A percentile compares a stretch with the other conserved stretches of the same genome.
Evolutionary conservation across 23 tunicate species (phyloP).

Genomic region (Trididemnum miniatum): DNA sequence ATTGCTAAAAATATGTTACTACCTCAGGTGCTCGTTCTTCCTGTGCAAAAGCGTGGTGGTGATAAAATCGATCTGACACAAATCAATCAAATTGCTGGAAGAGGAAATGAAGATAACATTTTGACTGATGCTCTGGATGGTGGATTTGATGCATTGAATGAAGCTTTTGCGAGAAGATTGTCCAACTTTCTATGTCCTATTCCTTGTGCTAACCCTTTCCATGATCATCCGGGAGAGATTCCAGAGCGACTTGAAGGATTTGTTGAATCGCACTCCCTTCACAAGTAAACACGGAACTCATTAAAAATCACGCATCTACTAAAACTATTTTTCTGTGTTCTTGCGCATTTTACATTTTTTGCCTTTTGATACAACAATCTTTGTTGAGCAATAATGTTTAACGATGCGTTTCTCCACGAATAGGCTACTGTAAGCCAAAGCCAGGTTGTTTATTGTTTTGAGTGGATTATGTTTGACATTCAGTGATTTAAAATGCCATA

Average conservation of each 20-base stretch:
- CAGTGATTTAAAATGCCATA: too few relatives aligned
- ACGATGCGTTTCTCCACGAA: too few relatives aligned
- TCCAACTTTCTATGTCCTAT: constrained; percentile 12
- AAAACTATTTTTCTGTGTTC: too few relatives aligned
- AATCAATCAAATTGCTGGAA: constrained; percentile 23
- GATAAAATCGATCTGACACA: background rate
- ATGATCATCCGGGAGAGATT: background rate
- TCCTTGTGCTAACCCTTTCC: constrained; percentile 29
- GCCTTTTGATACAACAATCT: too few relatives aligned
- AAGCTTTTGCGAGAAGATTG: constrained; percentile 17
- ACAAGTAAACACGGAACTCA: too few relatives aligned
- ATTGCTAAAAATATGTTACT: background rate
- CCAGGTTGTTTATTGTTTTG: too few relatives aligned
- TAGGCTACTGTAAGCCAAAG: too few relatives aligned
- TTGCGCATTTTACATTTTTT: too few relatives aligned
- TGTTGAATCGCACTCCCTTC: too few relatives aligned
- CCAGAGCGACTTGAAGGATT: background rate
- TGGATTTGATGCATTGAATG: constrained; percentile 24
- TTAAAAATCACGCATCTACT: too few relatives aligned
- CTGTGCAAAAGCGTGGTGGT: constrained; percentile 9
- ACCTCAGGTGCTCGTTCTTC: constrained; percentile 36
- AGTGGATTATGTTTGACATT: too few relatives aligned
- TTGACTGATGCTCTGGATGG: background rate
- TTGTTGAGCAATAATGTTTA: too few relatives aligned
- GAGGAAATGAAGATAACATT: constrained; percentile 30